A percentile compares a stretch with the other conserved stretches of the same genome.
Conservation (phyloP, 2,888 invertebrate species). For the Labia minor region DNA sequence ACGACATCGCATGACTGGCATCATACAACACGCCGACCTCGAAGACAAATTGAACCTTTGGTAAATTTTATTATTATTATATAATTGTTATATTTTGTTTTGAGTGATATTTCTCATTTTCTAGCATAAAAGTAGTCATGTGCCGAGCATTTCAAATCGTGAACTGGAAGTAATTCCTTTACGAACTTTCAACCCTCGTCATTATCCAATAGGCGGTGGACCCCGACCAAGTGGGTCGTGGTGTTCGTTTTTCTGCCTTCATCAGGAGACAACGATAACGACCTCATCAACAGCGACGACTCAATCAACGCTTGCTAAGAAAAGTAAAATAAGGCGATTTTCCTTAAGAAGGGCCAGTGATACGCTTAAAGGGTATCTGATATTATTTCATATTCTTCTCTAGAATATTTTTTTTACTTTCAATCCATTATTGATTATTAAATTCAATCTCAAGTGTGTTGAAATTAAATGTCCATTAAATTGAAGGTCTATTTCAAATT, state of each 20-base stretch:
- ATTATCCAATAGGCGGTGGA: not conserved
- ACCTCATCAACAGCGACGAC: not conserved
- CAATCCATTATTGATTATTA: too few species aligned
- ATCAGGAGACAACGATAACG: not conserved
- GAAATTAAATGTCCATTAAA: too few species aligned
- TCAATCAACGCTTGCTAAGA: not conserved
- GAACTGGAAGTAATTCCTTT: not conserved
- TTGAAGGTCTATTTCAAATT: too few species aligned
- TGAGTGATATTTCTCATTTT: not conserved
- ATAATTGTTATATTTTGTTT: not conserved
- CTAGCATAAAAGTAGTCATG: not conserved
- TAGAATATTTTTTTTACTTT: too few species aligned
- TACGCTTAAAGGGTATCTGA: not conserved
- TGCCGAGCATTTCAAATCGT: not conserved
- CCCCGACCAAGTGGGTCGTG: not conserved
- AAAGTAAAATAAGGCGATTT: not conserved
- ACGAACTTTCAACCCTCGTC: not conserved
- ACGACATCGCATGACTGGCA: constrained; percentile 30
- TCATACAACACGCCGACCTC: constrained; percentile 14
- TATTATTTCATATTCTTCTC: too few species aligned
- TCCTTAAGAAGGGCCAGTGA: not conserved
- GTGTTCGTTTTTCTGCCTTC: not conserved
- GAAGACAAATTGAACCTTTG: not conserved
- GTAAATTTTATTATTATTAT: not conserved
- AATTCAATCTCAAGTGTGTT: too few species aligned